phyloP scores from a whole-genome alignment of 2,797 vertebrate species.

The Bufotes viridis region DNA sequence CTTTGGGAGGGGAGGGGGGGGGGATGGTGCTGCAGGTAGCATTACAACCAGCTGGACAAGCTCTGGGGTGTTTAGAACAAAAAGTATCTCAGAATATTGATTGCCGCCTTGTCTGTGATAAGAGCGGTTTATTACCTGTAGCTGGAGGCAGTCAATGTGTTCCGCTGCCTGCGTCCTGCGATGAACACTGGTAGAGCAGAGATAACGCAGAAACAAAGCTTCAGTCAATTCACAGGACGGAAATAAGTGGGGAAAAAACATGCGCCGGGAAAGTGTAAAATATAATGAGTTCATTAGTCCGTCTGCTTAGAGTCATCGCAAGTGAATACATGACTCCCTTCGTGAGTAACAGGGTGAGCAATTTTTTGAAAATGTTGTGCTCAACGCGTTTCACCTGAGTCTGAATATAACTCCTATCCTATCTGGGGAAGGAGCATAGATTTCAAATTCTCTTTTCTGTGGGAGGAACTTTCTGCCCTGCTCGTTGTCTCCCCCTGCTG shows the following conservation, averaged over 20 bases:
- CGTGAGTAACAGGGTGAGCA: not conserved
- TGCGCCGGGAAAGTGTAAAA: constrained; percentile 9
- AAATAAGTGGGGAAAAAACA: constrained; percentile 10
- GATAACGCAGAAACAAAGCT: constrained; percentile 44
- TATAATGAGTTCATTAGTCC: constrained; percentile 50
- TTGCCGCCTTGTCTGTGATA: constrained; percentile 33
- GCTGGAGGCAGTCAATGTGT: constrained; percentile 33
- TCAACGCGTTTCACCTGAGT: not conserved
- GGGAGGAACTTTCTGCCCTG: not conserved
- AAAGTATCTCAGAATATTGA: constrained; percentile 34
- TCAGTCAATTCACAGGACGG: constrained; percentile 19
- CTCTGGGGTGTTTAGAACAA: constrained; percentile 38
- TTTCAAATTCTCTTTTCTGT: not conserved
- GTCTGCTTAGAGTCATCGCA: not conserved
- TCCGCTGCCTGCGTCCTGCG: constrained; percentile 10
- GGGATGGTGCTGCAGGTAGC: not conserved
- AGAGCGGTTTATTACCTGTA: constrained; percentile 46
- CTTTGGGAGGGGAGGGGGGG: not conserved
- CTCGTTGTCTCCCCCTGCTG: constrained; percentile 2
- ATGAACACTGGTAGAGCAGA: constrained; percentile 17
- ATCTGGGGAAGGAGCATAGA: not conserved
- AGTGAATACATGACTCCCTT: constrained; percentile 4
- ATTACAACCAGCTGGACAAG: constrained; percentile 5
- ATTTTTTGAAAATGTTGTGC: not conserved
- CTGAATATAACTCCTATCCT: not conserved